These are phyloP conservation scores for Sesamia inferens DNA, from an alignment of 2,888 invertebrate species.

Conservation along the genomic window DNA sequence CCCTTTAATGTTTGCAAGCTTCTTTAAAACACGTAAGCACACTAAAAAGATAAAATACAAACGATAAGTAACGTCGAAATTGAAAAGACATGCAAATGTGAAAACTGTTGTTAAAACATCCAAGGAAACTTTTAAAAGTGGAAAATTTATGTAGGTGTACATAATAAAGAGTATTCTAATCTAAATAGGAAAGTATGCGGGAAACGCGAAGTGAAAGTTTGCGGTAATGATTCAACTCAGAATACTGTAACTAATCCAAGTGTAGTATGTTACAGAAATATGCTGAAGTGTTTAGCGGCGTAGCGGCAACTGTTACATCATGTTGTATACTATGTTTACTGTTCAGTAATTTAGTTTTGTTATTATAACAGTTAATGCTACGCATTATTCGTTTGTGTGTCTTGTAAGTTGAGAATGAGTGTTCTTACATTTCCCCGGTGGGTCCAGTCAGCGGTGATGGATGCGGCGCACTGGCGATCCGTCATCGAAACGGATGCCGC, in stretches of 20 bases:
- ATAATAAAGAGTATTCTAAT: too few relatives aligned
- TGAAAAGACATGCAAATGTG: constrained; percentile 51
- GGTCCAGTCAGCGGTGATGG: constrained; percentile 69
- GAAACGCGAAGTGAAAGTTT: constrained; percentile 61
- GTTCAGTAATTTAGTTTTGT: constrained; percentile 46
- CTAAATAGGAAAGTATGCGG: constrained; percentile 51
- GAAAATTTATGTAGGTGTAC: constrained; percentile 43
- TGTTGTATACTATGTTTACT: constrained; percentile 54
- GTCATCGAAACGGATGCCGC: constrained; percentile 70
- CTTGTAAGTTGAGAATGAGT: constrained; percentile 39
- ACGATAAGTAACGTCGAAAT: constrained; percentile 22
- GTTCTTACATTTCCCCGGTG: constrained; percentile 43
- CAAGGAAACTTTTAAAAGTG: constrained; percentile 52
- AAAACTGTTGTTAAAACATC: constrained; percentile 52
- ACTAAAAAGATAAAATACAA: constrained; percentile 29
- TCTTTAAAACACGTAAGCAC: constrained; percentile 10
- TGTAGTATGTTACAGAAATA: constrained; percentile 64
- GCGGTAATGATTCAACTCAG: constrained; percentile 48
- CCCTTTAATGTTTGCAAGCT: constrained; percentile 16
- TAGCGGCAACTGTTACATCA: constrained; percentile 53
- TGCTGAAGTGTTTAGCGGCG: constrained; percentile 42
- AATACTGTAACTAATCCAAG: constrained; percentile 64
- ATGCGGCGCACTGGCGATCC: constrained; percentile 69
- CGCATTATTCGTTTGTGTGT: constrained; percentile 7
- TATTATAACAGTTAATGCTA: constrained; percentile 27